Conservation (phyloP, 2,888 invertebrate species). For the Tribolium freemani region DNA sequence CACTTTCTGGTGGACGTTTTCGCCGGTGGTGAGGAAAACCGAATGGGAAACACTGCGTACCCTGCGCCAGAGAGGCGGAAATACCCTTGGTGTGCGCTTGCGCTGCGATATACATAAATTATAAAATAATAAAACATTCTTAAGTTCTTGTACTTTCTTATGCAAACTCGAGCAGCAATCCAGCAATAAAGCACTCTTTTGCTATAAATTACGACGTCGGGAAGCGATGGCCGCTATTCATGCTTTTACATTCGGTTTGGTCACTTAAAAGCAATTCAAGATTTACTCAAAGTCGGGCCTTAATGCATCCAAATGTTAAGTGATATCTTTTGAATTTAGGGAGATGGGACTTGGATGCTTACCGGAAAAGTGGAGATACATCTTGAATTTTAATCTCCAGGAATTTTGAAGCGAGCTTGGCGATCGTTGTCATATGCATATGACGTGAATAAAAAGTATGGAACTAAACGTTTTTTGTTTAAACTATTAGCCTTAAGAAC, state of each 20-base stretch:
- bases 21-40: slow-evolving; percentile 50
- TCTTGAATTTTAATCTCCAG: no score
- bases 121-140: slow-evolving; percentile 33
- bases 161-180: neutral
- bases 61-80: slow-evolving; percentile 52
- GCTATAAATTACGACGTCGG: neutral
- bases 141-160: neutral
- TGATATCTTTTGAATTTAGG: neutral
- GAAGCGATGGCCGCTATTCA: neutral
- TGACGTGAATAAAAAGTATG: no score
- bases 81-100: slow-evolving; percentile 48
- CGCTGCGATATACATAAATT: slow-evolving; percentile 45
- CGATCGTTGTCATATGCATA: no score
- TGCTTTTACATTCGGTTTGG: neutral
- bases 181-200: neutral
- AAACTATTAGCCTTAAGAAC: no score
- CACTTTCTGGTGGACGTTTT: slow-evolving; percentile 39
- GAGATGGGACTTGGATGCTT: no score
- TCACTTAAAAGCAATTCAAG: neutral
- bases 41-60: slow-evolving; percentile 54
- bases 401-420: no score
- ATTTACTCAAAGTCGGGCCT: neutral
- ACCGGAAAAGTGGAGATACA: no score
- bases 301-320: neutral
- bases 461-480: no score